phyloP scores from a whole-genome alignment of 2,113 vertebrate species.

The Shinisaurus crocodilurus region DNA sequence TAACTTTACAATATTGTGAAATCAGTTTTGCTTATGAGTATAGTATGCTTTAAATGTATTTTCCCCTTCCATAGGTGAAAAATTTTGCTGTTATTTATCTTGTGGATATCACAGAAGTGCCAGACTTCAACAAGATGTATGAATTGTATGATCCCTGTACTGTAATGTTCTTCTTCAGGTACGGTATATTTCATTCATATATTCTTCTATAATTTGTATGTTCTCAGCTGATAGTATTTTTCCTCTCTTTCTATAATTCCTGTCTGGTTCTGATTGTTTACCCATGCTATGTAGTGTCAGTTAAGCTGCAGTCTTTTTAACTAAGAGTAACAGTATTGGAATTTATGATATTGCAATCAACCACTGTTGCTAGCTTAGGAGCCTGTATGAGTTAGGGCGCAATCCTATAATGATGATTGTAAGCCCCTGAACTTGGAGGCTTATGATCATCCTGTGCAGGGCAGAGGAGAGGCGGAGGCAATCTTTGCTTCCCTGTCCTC shows the following conservation, averaged over 20 bases:
- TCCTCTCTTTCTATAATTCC: not conserved
- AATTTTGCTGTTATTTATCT: slow-evolving; percentile 99
- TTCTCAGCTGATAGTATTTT: not conserved
- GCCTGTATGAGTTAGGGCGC: not conserved
- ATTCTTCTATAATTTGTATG: not conserved
- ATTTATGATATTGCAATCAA: not conserved
- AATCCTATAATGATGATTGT: too few relatives aligned
- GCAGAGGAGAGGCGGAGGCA: too few relatives aligned
- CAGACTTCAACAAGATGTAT: slow-evolving; percentile 99
- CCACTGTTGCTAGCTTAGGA: not conserved
- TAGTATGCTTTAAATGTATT: not conserved
- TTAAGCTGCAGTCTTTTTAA: not conserved
- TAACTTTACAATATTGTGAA: not conserved
- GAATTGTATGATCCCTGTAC: slow-evolving; percentile 98
- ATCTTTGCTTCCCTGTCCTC: too few relatives aligned
- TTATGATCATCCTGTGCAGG: too few relatives aligned
- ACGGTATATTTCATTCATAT: slow-evolving; percentile 74
- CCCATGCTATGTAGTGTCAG: not conserved
- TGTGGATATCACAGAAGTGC: slow-evolving; percentile 98
- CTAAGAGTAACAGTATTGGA: not conserved
- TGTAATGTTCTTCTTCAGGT: slow-evolving; percentile 99
- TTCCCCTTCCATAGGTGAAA: slow-evolving; percentile 85
- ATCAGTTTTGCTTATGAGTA: not conserved
- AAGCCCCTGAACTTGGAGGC: too few relatives aligned
- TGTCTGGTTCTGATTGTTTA: not conserved